A percentile compares a stretch with the other conserved stretches of the same genome.
Conservation (phyloP, 2,888 invertebrate species). For the Chouioia cunea region DNA sequence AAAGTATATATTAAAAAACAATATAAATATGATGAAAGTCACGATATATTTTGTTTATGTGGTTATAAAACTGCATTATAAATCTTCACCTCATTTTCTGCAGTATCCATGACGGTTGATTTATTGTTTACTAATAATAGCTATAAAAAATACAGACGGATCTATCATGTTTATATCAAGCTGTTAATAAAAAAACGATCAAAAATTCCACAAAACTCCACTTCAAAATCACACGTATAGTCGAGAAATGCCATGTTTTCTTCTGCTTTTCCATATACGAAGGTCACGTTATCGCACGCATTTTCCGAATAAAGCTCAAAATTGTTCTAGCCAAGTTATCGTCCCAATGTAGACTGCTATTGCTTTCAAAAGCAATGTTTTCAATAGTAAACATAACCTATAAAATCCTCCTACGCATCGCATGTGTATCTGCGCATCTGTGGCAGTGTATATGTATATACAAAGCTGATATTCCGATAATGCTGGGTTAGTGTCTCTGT, state of each 20-base stretch:
- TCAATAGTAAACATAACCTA: slow-evolving; percentile 45
- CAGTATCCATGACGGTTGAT: slow-evolving; percentile 49
- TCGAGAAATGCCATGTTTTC: slow-evolving; percentile 31
- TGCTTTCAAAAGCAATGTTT: slow-evolving; percentile 25
- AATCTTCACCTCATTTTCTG: slow-evolving; percentile 52
- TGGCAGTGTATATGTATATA: neutral
- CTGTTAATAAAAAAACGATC: slow-evolving; percentile 13
- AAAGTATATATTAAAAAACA: neutral
- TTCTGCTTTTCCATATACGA: neutral
- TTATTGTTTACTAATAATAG: slow-evolving; percentile 32
- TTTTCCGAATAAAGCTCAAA: neutral
- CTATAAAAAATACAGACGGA: slow-evolving; percentile 18
- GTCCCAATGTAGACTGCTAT: too few relatives aligned
- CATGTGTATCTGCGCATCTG: neutral
- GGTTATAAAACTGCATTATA: neutral
- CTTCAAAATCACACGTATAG: neutral
- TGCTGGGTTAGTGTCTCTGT: neutral
- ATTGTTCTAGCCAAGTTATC: too few relatives aligned
- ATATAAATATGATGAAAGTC: neutral
- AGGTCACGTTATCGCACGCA: slow-evolving; percentile 10
- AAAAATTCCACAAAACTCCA: neutral
- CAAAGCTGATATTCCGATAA: neutral
- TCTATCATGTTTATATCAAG: slow-evolving; percentile 11
- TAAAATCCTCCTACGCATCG: slow-evolving; percentile 14
- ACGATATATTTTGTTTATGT: neutral